Conservation (phyloP, 2,797 vertebrate species). For the Saxicola maurus region DNA sequence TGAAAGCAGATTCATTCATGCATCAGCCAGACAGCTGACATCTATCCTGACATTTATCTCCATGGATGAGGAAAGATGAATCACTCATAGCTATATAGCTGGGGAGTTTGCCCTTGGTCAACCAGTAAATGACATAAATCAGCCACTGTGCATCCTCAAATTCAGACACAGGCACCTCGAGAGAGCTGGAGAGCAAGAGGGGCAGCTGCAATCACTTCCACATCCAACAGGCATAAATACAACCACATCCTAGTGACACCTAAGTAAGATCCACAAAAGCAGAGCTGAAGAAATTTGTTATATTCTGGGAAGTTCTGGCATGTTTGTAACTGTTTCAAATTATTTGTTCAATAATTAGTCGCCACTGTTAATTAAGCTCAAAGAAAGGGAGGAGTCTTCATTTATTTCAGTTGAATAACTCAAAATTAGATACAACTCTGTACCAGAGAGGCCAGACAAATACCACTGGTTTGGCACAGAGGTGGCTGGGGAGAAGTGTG, state of each 20-base stretch:
- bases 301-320: background rate
- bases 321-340: background rate
- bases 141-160: background rate
- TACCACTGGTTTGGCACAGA: background rate
- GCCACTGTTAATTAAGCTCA: background rate
- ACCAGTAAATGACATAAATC: background rate
- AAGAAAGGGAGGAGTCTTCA: background rate
- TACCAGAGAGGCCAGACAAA: background rate
- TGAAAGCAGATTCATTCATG: background rate
- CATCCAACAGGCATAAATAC: background rate
- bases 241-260: background rate
- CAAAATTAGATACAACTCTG: background rate
- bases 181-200: background rate
- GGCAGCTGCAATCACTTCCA: background rate
- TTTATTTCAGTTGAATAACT: background rate
- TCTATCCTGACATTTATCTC: background rate
- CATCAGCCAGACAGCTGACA: background rate
- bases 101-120: constrained; percentile 7
- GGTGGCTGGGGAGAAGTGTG: background rate
- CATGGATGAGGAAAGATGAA: background rate
- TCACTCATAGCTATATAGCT: background rate
- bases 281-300: background rate
- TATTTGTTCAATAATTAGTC: background rate
- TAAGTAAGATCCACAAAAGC: background rate
- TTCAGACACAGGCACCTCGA: background rate